Conservation (phyloP, 2,888 invertebrate genomes). For the Tolmerus cingulatus region DNA sequence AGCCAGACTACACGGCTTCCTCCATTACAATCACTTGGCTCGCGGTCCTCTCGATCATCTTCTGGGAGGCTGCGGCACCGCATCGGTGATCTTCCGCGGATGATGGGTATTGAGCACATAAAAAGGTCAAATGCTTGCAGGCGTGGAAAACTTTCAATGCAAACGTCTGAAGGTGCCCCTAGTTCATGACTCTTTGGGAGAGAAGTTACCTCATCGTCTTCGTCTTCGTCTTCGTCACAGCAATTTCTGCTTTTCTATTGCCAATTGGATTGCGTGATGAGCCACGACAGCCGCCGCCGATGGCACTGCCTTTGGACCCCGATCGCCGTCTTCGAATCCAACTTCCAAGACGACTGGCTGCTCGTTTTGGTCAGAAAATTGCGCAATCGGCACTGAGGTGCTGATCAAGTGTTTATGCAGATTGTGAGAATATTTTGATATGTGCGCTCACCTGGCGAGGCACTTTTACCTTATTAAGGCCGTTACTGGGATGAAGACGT, state of each 20-base stretch:
- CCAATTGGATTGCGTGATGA: constrained; percentile 49
- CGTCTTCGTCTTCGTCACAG: constrained; percentile 6
- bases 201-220: constrained; percentile 27
- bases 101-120: constrained; percentile 23
- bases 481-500: background rate
- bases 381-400: constrained; percentile 28
- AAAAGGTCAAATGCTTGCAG: constrained; percentile 44
- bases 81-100: constrained; percentile 20
- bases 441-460: constrained; percentile 18
- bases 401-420: constrained; percentile 40
- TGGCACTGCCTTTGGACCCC: background rate
- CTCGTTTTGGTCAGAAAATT: constrained; percentile 17
- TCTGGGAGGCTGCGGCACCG: background rate
- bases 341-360: background rate
- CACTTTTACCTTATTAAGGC: background rate
- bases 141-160: constrained; percentile 37
- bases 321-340: background rate
- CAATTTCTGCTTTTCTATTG: constrained; percentile 33
- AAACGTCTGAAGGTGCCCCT: constrained; percentile 29
- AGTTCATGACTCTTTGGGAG: constrained; percentile 40
- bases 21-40: background rate
- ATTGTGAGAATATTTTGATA: constrained; percentile 46
- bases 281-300: constrained; percentile 35
- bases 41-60: background rate
- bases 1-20: constrained; percentile 21